phyloP scores from a whole-genome alignment of 2,113 vertebrate genomes.

The Cryptotis parvus region DNA sequence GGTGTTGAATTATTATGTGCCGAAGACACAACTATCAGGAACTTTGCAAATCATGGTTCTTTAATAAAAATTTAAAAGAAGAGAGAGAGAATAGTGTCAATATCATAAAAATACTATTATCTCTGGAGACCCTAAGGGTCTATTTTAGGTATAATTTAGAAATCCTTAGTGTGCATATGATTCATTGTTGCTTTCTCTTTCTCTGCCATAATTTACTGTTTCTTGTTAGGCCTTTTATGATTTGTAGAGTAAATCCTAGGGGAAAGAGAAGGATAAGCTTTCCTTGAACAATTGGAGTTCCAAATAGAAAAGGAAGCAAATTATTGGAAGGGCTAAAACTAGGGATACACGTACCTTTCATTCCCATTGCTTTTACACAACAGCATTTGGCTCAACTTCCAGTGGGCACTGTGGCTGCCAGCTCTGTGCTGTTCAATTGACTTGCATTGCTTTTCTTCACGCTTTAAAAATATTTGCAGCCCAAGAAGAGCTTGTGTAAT shows the following conservation, averaged over 20 bases:
- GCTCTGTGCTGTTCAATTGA: slow-evolving; percentile 71
- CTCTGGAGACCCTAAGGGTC: not conserved
- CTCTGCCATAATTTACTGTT: slow-evolving; percentile 45
- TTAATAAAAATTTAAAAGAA: too few relatives aligned
- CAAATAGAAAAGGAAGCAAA: slow-evolving; percentile 47
- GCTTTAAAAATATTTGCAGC: slow-evolving; percentile 73
- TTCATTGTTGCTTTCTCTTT: slow-evolving; percentile 50
- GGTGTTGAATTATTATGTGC: too few relatives aligned
- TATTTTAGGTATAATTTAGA: slow-evolving; percentile 50
- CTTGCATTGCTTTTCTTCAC: slow-evolving; percentile 73
- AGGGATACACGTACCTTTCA: not conserved
- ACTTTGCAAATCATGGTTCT: too few relatives aligned
- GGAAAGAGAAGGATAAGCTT: not conserved
- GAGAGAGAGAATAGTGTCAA: not conserved
- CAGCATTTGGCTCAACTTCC: slow-evolving; percentile 68
- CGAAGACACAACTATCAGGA: too few relatives aligned
- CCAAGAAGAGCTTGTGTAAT: slow-evolving; percentile 57
- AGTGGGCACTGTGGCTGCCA: slow-evolving; percentile 50
- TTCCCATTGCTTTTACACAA: slow-evolving; percentile 54
- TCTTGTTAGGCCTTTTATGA: slow-evolving; percentile 20
- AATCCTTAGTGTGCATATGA: not conserved
- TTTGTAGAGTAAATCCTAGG: slow-evolving; percentile 20
- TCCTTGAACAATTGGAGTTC: slow-evolving; percentile 9
- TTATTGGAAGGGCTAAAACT: not conserved
- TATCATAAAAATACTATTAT: slow-evolving; percentile 22